A percentile compares a stretch with the other conserved stretches of the same genome.
These are phyloP conservation scores for Hiodon alosoides DNA, from an alignment of 2,113 vertebrate species.

Conservation along the genomic window DNA sequence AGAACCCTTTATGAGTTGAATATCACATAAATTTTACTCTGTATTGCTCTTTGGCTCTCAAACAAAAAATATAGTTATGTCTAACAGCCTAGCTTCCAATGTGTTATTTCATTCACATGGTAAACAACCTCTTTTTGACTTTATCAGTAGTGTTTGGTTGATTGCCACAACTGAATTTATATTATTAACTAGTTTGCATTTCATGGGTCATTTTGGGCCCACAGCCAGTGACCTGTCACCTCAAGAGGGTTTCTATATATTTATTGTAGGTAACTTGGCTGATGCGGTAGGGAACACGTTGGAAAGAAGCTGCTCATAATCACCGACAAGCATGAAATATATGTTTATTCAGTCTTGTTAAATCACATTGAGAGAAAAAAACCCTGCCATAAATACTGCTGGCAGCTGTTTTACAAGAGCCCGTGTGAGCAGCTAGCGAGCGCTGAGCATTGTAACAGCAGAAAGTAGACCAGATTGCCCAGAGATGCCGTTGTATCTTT, in stretches of 20 bases:
- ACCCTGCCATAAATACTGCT: neutral
- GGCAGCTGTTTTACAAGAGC: neutral
- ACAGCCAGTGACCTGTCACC: neutral
- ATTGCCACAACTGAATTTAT: neutral
- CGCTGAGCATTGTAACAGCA: neutral
- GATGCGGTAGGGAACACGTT: neutral
- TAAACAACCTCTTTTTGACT: neutral
- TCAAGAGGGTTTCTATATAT: neutral
- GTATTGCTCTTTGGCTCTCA: no score
- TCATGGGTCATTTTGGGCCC: neutral
- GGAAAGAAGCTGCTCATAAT: neutral
- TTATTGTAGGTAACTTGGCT: neutral
- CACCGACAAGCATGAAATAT: conserved; percentile 1
- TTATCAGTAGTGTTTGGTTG: neutral
- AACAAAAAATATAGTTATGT: no score
- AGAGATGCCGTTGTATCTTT: neutral
- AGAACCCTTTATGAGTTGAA: no score
- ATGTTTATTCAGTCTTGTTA: conserved; percentile 2
- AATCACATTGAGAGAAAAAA: neutral
- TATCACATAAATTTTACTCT: no score
- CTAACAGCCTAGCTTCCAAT: neutral
- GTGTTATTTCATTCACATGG: neutral
- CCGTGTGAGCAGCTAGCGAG: neutral
- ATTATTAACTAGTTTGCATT: conserved; percentile 6
- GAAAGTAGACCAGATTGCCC: neutral